Evolutionary conservation across 2,113 vertebrate species (phyloP).

Genomic region (Morone chrysops): DNA sequence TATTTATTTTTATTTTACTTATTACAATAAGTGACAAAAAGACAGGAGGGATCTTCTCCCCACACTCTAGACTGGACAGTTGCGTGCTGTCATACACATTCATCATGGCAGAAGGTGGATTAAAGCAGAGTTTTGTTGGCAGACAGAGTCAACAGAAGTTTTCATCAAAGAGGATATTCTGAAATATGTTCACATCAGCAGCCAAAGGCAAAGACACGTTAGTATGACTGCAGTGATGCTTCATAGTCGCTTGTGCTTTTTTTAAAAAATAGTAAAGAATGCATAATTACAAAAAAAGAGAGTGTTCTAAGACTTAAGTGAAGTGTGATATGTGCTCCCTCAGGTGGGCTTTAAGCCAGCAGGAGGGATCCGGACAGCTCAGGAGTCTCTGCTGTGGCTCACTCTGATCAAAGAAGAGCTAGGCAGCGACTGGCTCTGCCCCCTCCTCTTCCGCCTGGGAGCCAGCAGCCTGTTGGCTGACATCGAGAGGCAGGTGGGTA

Average conservation of each 20-base stretch:
- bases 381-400: conserved; percentile 93
- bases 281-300: too few relatives aligned
- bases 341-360: conserved; percentile 94
- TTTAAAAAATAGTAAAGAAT: too few relatives aligned
- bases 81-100: neutral
- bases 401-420: conserved; percentile 94
- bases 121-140: neutral
- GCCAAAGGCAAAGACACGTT: neutral
- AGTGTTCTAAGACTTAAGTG: too few relatives aligned
- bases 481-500: conserved; percentile 93
- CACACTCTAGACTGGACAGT: neutral
- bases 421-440: conserved; percentile 90
- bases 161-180: neutral
- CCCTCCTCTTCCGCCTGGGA: conserved; percentile 93
- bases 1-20: neutral
- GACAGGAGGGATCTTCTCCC: neutral
- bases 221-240: too few relatives aligned
- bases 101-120: neutral
- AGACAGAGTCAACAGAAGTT: neutral
- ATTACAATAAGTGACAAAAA: neutral
- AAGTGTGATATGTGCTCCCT: neutral
- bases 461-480: conserved; percentile 94
- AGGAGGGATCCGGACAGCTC: conserved; percentile 93
- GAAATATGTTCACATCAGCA: neutral
- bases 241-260: too few relatives aligned